Conservation (phyloP, 2,113 vertebrate species). For the Malurus alboscapulatus region DNA sequence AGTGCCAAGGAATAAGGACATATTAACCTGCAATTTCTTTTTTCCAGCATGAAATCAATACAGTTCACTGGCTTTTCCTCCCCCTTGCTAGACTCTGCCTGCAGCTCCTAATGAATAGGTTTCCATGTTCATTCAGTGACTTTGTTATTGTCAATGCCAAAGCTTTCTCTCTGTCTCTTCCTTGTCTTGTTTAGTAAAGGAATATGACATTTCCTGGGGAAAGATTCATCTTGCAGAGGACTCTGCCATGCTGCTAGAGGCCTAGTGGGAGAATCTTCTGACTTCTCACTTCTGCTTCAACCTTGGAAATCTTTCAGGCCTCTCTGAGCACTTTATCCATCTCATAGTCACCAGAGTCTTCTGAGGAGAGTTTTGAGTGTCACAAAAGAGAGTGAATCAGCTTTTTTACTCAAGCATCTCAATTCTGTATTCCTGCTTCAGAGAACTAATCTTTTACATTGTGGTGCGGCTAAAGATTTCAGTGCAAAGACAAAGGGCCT, state of each 20-base stretch:
- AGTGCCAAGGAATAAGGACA: neutral
- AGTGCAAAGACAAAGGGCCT: neutral
- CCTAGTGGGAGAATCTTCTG: constrained; percentile 50
- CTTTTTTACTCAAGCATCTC: neutral
- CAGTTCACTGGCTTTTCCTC: neutral
- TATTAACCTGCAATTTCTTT: neutral
- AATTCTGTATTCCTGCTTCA: neutral
- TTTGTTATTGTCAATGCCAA: constrained; percentile 21
- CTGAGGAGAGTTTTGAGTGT: constrained; percentile 27
- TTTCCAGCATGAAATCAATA: neutral
- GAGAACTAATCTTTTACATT: neutral
- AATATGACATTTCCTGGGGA: constrained; percentile 39
- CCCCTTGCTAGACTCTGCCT: neutral
- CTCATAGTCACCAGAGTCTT: neutral
- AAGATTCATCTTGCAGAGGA: neutral
- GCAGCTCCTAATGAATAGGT: neutral
- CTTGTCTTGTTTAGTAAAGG: constrained; percentile 42
- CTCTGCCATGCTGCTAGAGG: constrained; percentile 23
- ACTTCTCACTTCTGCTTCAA: constrained; percentile 18
- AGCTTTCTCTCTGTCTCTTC: constrained; percentile 48
- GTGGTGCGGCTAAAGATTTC: neutral
- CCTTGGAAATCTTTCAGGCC: neutral
- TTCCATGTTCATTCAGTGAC: neutral
- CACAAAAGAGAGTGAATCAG: constrained; percentile 1
- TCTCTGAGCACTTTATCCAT: neutral